Evolutionary conservation across 2,888 invertebrate species (phyloP).

Genomic region (Polia nebulosa): DNA sequence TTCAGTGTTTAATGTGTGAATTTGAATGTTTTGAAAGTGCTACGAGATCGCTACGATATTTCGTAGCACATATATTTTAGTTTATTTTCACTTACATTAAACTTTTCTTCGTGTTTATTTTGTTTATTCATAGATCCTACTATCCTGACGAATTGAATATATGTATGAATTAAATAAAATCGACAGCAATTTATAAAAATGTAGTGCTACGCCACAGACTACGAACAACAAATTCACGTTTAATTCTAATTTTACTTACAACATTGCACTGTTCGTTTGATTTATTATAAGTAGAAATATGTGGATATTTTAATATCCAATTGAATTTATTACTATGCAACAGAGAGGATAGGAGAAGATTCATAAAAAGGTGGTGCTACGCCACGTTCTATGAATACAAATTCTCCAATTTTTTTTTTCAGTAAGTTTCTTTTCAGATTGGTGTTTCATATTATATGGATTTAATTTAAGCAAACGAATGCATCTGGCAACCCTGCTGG

Average conservation of each 20-base stretch:
- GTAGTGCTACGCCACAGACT: neutral
- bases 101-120: neutral
- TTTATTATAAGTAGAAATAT: neutral
- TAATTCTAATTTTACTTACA: neutral
- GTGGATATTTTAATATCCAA: neutral
- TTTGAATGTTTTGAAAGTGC: conserved; percentile 24
- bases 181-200: neutral
- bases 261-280: neutral
- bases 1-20: neutral
- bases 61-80: conserved; percentile 42
- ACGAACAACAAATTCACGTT: neutral
- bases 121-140: neutral
- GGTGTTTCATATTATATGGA: conserved; percentile 4
- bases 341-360: neutral
- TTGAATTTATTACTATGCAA: neutral
- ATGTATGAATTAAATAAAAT: neutral
- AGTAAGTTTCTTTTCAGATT: neutral
- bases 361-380: neutral
- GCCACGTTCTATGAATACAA: neutral
- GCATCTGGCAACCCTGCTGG: conserved; percentile 77
- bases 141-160: rapidly evolving
- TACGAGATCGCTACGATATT: conserved; percentile 55
- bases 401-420: neutral
- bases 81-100: neutral
- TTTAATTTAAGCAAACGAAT: conserved; percentile 29